Base-by-base conservation (phyloP, 2,113 vertebrate species). In the Diadophis punctatus region DNA sequence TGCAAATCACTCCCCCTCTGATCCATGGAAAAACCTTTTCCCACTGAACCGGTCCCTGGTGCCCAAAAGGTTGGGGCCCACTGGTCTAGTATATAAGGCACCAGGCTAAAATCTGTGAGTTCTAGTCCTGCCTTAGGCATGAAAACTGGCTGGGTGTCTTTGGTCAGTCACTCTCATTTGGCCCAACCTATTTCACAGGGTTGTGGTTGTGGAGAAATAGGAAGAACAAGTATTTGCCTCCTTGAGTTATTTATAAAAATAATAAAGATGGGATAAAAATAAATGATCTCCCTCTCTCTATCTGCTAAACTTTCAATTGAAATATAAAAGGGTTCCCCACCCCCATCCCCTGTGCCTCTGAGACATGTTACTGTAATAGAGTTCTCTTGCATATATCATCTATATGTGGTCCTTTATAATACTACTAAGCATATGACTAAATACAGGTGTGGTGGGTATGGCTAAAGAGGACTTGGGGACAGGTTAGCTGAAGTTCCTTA, bases 1-100 rank as follows among this genome's bases (percentile, higher is more conserved):
- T 0, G 4, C 30, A 68, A n/a, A n/a, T 14, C 12, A n/a, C 1
- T 0, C 27, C 27, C 4, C 27, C 58, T 30, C 11, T 0, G 1
- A 27, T 30, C 58, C 9, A 11, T 20, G 9, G 56, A 60, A 60
- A 60, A 60, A 60, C 3, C 25, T 60, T 27, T 60, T 7, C 11
- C 9, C 58, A 63, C 10, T 12, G 58, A 63, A 63, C 58, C 11
- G 27, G 27, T 30, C 27, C 27, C 60, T 63, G 60, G 11, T 63
- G 1, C 27, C 27, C 27, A 63, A 63, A 63, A 14, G 11, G 11
- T 63, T 63, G 1, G 27, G 60, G 10, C 11, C 11, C 23, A 9
- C 10, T 60, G 27, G 58, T 60, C 58, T 63, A 63, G 1, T 63
- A 3, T 63, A 14, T n/a, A 63, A 63, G 27, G 60, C 60, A 63